Conservation (phyloP, 1,140 invertebrate genomes). For the Drusus annulatus region DNA sequence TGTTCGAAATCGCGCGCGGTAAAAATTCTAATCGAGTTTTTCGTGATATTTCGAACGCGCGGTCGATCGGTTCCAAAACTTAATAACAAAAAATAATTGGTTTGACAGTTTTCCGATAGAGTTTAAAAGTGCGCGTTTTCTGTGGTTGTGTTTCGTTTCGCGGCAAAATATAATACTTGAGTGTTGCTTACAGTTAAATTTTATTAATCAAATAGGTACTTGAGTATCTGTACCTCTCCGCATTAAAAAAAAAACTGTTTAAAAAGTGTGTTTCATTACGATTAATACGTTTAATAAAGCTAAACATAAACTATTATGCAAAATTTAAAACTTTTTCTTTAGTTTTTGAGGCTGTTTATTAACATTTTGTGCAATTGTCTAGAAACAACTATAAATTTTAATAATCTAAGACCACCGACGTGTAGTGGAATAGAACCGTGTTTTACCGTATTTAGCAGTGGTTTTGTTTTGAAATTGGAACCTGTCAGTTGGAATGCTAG, state of each 20-base stretch:
- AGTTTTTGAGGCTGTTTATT: background rate
- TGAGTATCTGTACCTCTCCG: too few relatives aligned
- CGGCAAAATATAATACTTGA: background rate
- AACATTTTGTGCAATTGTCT: conserved; percentile 4
- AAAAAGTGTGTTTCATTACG: too few relatives aligned
- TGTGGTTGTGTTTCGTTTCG: conserved; percentile 17
- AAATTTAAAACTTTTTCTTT: too few relatives aligned
- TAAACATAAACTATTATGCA: too few relatives aligned
- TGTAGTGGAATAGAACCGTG: background rate
- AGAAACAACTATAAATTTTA: background rate
- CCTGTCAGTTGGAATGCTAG: conserved; percentile 33
- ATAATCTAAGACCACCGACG: background rate
- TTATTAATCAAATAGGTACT: too few relatives aligned
- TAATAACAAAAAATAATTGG: too few relatives aligned
- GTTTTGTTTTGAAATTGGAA: conserved; percentile 31
- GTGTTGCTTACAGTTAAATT: too few relatives aligned
- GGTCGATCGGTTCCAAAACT: background rate
- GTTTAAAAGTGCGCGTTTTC: conserved; percentile 24
- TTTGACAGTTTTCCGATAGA: background rate
- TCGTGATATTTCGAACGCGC: background rate
- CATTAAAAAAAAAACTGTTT: too few relatives aligned
- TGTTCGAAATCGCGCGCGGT: conserved; percentile 8
- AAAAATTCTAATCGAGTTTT: too few relatives aligned
- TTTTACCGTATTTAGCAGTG: conserved; percentile 22
- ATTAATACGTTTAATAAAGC: too few relatives aligned